Evolutionary conservation across 1,140 invertebrate species (phyloP).

Genomic region (silkworm (Bombyx mori)): DNA sequence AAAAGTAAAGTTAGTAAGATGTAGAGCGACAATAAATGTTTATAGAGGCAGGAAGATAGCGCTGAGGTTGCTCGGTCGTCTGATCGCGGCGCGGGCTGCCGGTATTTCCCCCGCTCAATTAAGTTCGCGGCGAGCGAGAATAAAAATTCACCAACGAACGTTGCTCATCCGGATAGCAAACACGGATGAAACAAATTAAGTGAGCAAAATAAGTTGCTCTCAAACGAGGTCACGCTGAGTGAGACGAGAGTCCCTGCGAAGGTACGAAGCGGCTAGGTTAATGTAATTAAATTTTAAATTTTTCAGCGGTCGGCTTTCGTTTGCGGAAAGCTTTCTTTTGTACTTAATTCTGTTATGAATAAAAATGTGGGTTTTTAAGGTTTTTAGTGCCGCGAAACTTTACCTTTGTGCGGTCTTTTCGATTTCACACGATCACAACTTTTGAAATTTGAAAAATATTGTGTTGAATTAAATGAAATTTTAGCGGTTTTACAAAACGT

Average conservation of each 20-base stretch:
- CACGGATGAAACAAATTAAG: slow-evolving; percentile 64
- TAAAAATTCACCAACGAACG: slow-evolving; percentile 40
- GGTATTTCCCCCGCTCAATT: slow-evolving; percentile 39
- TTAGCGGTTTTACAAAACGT: too few relatives aligned
- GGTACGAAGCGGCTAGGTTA: slow-evolving; percentile 28
- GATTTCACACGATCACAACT: not conserved
- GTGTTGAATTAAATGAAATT: too few relatives aligned
- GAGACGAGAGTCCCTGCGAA: slow-evolving; percentile 36
- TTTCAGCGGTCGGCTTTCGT: slow-evolving; percentile 18
- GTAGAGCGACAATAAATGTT: slow-evolving; percentile 65
- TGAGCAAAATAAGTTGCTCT: slow-evolving; percentile 56
- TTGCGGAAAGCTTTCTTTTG: slow-evolving; percentile 16
- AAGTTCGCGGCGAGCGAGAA: slow-evolving; percentile 41
- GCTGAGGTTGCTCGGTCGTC: slow-evolving; percentile 16
- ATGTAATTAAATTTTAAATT: slow-evolving; percentile 55
- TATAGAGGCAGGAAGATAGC: slow-evolving; percentile 37
- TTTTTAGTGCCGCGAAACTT: slow-evolving; percentile 5
- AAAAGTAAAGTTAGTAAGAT: slow-evolving; percentile 68
- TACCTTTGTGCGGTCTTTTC: slow-evolving; percentile 6
- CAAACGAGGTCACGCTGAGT: slow-evolving; percentile 57
- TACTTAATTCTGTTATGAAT: slow-evolving; percentile 15
- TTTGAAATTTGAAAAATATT: too few relatives aligned
- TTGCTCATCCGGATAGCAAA: slow-evolving; percentile 55
- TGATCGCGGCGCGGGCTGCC: slow-evolving; percentile 24
- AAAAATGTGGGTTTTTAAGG: slow-evolving; percentile 17